Percentiles rank a stretch among this genome's conserved stretches.
These are phyloP conservation scores for Ceyx margarethae DNA, from an alignment of 2,113 vertebrate genomes.

Conservation along the genomic window DNA sequence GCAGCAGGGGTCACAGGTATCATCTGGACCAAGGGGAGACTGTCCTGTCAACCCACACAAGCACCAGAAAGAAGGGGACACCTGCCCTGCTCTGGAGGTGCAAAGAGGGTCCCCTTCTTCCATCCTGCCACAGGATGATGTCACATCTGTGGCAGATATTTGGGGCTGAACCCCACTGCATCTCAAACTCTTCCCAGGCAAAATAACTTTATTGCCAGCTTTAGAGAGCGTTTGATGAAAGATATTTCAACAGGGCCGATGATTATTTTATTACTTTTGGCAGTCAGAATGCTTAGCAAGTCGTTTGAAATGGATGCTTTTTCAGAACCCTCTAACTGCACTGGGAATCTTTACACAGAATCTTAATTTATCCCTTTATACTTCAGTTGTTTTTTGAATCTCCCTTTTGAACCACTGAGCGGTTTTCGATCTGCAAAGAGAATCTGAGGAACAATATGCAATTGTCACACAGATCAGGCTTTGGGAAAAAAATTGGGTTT, in stretches of 20 bases:
- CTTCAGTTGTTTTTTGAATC: slow-evolving; percentile 45
- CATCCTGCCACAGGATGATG: background rate
- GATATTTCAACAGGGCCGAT: slow-evolving; percentile 12
- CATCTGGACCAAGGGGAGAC: background rate
- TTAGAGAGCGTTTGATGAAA: slow-evolving; percentile 3
- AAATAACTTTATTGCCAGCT: slow-evolving; percentile 9
- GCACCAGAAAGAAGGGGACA: background rate
- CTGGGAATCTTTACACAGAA: slow-evolving; percentile 49
- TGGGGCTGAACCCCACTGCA: background rate
- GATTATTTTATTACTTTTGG: slow-evolving; percentile 57
- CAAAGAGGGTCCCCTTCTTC: background rate
- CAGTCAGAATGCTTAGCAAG: slow-evolving; percentile 42
- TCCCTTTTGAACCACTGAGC: slow-evolving; percentile 47
- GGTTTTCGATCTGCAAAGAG: slow-evolving; percentile 30
- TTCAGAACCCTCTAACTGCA: slow-evolving; percentile 13
- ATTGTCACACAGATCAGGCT: slow-evolving; percentile 34
- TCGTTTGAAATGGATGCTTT: slow-evolving; percentile 53
- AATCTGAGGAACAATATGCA: slow-evolving; percentile 42
- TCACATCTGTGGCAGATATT: background rate
- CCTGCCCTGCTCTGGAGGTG: background rate
- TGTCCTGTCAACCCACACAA: background rate
- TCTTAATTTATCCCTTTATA: slow-evolving; percentile 62
- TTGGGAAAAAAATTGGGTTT: background rate
- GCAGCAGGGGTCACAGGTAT: background rate
- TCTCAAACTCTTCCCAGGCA: background rate